Conservation (phyloP, 2,797 vertebrate genomes). For the Rhodeus uyekii region DNA sequence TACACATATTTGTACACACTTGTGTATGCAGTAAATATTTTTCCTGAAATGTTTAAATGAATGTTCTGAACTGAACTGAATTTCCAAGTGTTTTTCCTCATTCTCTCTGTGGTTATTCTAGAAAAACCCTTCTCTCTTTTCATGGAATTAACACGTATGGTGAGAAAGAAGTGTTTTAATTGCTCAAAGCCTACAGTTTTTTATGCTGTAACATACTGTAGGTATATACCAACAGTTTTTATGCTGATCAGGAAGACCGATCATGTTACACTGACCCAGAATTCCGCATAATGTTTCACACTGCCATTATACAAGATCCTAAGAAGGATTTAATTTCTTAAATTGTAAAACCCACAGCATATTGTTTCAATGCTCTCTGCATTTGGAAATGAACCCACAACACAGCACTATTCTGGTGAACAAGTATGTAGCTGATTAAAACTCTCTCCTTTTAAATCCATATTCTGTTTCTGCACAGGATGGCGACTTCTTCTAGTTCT, state of each 20-base stretch:
- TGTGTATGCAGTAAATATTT: neutral
- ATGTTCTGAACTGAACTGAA: too few species aligned
- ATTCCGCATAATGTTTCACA: conserved; percentile 5
- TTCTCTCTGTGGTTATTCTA: neutral
- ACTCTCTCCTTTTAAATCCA: neutral
- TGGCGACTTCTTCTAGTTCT: conserved; percentile 64
- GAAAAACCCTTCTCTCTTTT: neutral
- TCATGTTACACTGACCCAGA: conserved; percentile 56
- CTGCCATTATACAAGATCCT: conserved; percentile 1
- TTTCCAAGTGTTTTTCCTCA: neutral
- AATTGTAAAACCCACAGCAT: neutral
- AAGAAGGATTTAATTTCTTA: neutral
- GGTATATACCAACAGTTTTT: too few species aligned
- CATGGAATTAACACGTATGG: neutral
- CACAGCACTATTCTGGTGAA: neutral
- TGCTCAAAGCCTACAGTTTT: neutral
- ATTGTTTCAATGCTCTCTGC: neutral
- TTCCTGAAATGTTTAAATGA: too few species aligned
- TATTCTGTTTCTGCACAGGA: conserved; percentile 62
- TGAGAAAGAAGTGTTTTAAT: neutral
- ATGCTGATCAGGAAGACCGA: conserved; percentile 54
- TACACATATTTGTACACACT: neutral
- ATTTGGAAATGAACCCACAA: neutral
- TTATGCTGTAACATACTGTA: too few species aligned
- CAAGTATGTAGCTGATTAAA: neutral